These are phyloP conservation scores for Ichneumon xanthorius DNA, from an alignment of 2,888 invertebrate species.

Conservation along the genomic window DNA sequence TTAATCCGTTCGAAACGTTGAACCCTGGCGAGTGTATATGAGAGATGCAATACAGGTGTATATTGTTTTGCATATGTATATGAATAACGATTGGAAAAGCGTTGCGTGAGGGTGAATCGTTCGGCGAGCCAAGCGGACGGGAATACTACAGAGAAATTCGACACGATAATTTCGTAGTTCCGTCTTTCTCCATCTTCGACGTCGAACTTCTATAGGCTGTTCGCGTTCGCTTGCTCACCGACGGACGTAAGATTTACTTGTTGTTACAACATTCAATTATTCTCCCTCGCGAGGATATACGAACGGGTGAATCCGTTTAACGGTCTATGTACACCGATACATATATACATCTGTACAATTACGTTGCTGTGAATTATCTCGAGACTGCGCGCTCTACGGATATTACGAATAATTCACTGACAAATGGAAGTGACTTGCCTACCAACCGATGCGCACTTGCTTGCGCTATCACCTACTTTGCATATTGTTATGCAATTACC, in stretches of 20 bases:
- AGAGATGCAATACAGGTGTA: slow-evolving; percentile 12
- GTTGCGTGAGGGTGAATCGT: slow-evolving; percentile 61
- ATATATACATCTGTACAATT: slow-evolving; percentile 33
- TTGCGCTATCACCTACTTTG: slow-evolving; percentile 23
- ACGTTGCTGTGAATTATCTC: slow-evolving; percentile 50
- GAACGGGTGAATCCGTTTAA: slow-evolving; percentile 60
- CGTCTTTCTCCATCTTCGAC: slow-evolving; percentile 20
- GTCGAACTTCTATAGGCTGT: slow-evolving; percentile 38
- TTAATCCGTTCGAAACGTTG: slow-evolving; percentile 64
- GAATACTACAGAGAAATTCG: slow-evolving; percentile 54
- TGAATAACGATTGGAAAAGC: slow-evolving; percentile 57
- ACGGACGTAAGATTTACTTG: slow-evolving; percentile 48
- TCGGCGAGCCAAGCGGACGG: slow-evolving; percentile 28
- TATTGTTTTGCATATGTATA: slow-evolving; percentile 21
- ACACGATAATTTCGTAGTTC: slow-evolving; percentile 61
- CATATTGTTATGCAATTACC: slow-evolving; percentile 48
- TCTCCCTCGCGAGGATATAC: slow-evolving; percentile 37
- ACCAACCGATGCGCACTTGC: slow-evolving; percentile 39
- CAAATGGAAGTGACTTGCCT: slow-evolving; percentile 50
- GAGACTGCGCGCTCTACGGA: slow-evolving; percentile 42
- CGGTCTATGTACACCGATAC: slow-evolving; percentile 30
- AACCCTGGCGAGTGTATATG: slow-evolving; percentile 47
- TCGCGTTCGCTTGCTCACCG: slow-evolving; percentile 30
- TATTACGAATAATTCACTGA: slow-evolving; percentile 62
- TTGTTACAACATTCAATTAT: slow-evolving; percentile 63